Conservation (phyloP, 2,113 vertebrate species). For the Prochilodus magdalenae region DNA sequence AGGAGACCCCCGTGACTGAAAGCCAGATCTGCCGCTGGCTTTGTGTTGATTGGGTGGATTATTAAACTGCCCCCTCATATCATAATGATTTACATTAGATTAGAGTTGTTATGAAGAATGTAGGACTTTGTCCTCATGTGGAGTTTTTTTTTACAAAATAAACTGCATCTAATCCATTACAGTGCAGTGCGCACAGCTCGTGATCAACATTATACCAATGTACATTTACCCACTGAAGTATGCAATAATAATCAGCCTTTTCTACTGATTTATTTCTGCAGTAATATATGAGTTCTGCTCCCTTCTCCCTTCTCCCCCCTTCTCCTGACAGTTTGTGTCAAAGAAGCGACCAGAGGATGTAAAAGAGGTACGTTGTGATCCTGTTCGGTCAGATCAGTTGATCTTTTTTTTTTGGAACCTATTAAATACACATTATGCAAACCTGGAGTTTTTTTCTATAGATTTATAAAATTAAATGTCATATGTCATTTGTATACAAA, state of each 20-base stretch:
- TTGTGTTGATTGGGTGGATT: not conserved
- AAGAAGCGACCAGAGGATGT: conserved; percentile 85
- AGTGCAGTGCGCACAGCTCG: not conserved
- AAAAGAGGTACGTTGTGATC: conserved; percentile 79
- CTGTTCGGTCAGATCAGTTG: not conserved
- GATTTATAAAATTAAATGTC: too few species aligned
- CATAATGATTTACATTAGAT: conserved; percentile 3
- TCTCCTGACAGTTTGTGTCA: conserved; percentile 82
- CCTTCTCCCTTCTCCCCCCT: conserved; percentile 12
- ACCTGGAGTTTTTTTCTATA: too few species aligned
- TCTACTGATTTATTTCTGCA: not conserved
- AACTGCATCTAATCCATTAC: not conserved
- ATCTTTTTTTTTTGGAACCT: too few species aligned
- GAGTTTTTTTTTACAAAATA: not conserved
- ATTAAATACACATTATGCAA: too few species aligned
- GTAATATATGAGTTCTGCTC: not conserved
- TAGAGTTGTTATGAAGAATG: conserved; percentile 22
- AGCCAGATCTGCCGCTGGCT: not conserved
- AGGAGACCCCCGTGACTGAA: conserved; percentile 25
- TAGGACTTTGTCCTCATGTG: conserved; percentile 17
- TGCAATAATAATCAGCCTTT: not conserved
- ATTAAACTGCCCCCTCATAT: not conserved
- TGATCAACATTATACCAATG: not conserved
- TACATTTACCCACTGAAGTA: not conserved
- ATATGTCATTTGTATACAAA: too few species aligned